Conservation (phyloP, 2,113 vertebrate genomes). For the Bos taurus region ARS-UCD2.0 NC_037343.1:25409501-25410000, state of each 20-base stretch:
- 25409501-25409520: background rate
- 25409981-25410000: background rate
- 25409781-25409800: background rate
- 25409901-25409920: background rate
- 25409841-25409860: background rate
- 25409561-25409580: background rate
- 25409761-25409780: background rate
- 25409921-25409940: background rate
- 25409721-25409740: rapidly evolving
- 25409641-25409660: background rate
- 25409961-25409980: background rate
- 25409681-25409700: background rate
- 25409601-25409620: background rate
- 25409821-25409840: background rate
- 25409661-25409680: background rate
- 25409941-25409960: background rate
- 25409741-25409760: too few species aligned
- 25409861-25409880: background rate
- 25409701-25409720: background rate
- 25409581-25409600: too few species aligned
- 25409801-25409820: background rate
- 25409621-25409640: rapidly evolving
- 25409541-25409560: background rate
- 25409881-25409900: background rate
- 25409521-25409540: background rate